A percentile compares a stretch with the other conserved stretches of the same genome.
Conservation (phyloP, 1,140 invertebrate genomes). For the Pseudachorutes palmiensis region DNA sequence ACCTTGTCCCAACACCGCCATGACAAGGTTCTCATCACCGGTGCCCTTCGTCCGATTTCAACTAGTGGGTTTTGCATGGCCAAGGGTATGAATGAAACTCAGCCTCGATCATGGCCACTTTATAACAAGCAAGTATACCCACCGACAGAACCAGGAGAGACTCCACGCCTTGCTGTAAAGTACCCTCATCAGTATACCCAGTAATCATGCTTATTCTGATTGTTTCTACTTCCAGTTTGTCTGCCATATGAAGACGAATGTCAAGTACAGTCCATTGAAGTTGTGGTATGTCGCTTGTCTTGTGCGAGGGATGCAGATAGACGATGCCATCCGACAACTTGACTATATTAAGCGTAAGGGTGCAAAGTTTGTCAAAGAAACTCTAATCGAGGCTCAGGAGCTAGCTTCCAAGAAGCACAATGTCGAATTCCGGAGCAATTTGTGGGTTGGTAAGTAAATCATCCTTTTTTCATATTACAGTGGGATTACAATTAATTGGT, state of each 20-base stretch:
- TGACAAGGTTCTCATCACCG: too few relatives aligned
- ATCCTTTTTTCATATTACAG: neutral
- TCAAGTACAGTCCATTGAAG: conserved; percentile 84
- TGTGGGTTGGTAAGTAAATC: conserved; percentile 81
- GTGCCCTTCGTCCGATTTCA: neutral
- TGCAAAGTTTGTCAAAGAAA: conserved; percentile 64
- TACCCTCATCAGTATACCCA: too few relatives aligned
- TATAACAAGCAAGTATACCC: conserved; percentile 71
- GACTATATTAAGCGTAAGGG: conserved; percentile 78
- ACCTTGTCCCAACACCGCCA: too few relatives aligned
- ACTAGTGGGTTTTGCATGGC: neutral
- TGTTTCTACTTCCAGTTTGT: conserved; percentile 60
- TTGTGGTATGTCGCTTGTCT: conserved; percentile 83
- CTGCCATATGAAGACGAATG: conserved; percentile 68
- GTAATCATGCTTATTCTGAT: conserved; percentile 5
- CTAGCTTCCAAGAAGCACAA: conserved; percentile 79
- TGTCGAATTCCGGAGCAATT: conserved; percentile 89
- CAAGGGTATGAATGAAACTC: neutral
- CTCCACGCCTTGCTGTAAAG: conserved; percentile 69
- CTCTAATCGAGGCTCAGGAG: conserved; percentile 77
- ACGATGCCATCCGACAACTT: conserved; percentile 86
- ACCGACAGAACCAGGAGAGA: conserved; percentile 63
- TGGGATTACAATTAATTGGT: conserved; percentile 13
- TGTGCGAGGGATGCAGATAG: conserved; percentile 81
- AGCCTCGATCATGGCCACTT: conserved; percentile 37